Evolutionary conservation across 1,140 invertebrate species (phyloP), one percentile per base, ranked within the genome.

Genomic region (Apocrypta bakeri): DNA sequence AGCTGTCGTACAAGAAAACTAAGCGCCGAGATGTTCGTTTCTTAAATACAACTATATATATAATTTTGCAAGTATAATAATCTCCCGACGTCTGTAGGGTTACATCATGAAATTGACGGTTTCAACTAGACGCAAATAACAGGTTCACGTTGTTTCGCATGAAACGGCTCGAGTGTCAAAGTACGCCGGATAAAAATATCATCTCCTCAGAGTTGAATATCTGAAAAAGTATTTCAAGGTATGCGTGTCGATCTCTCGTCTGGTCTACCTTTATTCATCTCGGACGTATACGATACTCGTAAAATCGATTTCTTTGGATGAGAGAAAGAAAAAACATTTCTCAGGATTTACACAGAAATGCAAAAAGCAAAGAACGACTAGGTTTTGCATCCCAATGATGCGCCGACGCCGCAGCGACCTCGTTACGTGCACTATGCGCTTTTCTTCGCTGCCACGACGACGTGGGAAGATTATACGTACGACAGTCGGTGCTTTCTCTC

Each of bases 51-150:
- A n/a, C n/a, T n/a, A n/a, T n/a, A n/a, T n/a, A n/a, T 33, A 72
- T 72, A 72, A 37, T 21, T 72, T 72, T 72, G 69, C 69, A 72
- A 72, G 69, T 72, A 72, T 72, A 72, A 72, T 72, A 9, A 21
- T 21, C 11, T 48, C 14, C 40, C n/a, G n/a, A n/a, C n/a, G 42
- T 48, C 14, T 12, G 8, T 48, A 48, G 14, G 8, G 33, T 72
- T 72, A 21, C 40, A 72, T 40, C 69, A 72, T 33, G 42, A 48
- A 24, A 72, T 72, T n/a, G 31, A n/a, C 33, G 6, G 69, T 72
- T 31, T 24, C 21, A 14, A 29, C 27, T n/a, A 2, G 17, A 64
- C 25, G 24, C 6, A 25, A n/a, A 64, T 64, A 64, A 64, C 11
- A 24, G n/a, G n/a, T 25, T 64, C 24, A 25, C 61, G 21, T 25